Percentiles rank a stretch among this genome's conserved stretches.
Conservation (phyloP, 2,797 vertebrate genomes). For the Phoebastria nigripes region DNA sequence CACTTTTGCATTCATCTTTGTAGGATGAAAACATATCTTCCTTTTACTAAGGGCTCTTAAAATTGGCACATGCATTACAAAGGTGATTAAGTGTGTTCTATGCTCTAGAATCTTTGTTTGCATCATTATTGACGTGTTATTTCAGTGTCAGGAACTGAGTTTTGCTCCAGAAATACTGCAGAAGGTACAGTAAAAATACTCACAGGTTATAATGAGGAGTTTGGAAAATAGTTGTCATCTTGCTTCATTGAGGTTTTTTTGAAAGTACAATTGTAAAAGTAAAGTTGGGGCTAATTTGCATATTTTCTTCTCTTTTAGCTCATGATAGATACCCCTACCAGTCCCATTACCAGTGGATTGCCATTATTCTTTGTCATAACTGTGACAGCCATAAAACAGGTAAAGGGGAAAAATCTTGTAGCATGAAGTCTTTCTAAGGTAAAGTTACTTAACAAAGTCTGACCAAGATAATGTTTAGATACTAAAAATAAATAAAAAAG, state of each 20-base stretch:
- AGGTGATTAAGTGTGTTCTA: background rate
- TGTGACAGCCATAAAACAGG: conserved; percentile 98
- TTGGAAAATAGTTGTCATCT: background rate
- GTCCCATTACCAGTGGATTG: conserved; percentile 96
- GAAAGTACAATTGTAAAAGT: background rate
- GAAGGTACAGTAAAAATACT: background rate
- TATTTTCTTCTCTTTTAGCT: conserved; percentile 78
- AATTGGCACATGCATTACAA: background rate
- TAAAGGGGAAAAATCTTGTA: conserved; percentile 52
- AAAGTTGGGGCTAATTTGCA: background rate
- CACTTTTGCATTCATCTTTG: background rate
- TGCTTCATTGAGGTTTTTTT: background rate
- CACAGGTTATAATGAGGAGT: background rate
- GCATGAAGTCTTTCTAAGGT: background rate
- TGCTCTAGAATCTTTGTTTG: background rate
- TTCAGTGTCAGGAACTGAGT: background rate
- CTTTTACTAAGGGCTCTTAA: background rate
- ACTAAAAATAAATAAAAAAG: background rate
- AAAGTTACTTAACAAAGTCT: background rate
- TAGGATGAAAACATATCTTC: background rate
- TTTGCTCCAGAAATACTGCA: background rate
- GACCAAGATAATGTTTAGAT: background rate
- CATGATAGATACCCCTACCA: conserved; percentile 99
- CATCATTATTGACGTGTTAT: background rate
- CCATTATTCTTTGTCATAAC: conserved; percentile 99